Evolutionary conservation across 2,113 vertebrate genomes (phyloP), one percentile per base, ranked within the genome.

Genomic region (Danionella cerebrum): DNA sequence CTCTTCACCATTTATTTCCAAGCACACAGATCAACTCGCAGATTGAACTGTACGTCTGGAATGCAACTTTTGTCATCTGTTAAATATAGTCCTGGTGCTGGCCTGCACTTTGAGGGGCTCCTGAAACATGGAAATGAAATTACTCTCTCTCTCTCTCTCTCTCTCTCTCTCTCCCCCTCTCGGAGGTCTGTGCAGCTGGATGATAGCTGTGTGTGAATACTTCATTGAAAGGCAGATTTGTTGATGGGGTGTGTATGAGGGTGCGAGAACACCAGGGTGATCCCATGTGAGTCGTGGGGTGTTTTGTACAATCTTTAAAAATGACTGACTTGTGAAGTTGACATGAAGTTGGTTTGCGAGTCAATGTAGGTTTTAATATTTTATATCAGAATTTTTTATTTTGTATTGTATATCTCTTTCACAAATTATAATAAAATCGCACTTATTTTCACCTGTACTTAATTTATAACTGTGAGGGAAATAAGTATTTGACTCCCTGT

Each of bases 1-100:
- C 22, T 31, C 29, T 59, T 48, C 45, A 38, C 51, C 53, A 57
- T 85, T 83, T 83, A 80, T 87, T 85, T 85, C 84, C 84, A 84
- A 87, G 79, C 80, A 67, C 52, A 70, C 72, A 82, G 82, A 75
- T 71, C 67, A 63, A 80, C 82, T 88, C 85, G 88, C 84, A 86
- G 87, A 89, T 86, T 76, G 82, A 70, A 84, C 82, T 89, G 83
- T 89, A 87, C 86, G 86, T 86, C 85, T 86, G 85, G 84, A 86
- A 86, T 86, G 84, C 80, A 85, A 85, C 83, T 86, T 84, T 84
- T 87, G 83, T 88, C 84, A 83, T 86, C 84, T 86, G 86, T 83
- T 87, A 86, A 85, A 88, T 84, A 82, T 80, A 63, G 79, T 77
- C 73, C 41, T 70, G 72, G 75, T 76, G 39, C 71, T 69, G 78